phyloP scores from a whole-genome alignment of 2,888 invertebrate species.

The Tenthredo scrophulariae region DNA sequence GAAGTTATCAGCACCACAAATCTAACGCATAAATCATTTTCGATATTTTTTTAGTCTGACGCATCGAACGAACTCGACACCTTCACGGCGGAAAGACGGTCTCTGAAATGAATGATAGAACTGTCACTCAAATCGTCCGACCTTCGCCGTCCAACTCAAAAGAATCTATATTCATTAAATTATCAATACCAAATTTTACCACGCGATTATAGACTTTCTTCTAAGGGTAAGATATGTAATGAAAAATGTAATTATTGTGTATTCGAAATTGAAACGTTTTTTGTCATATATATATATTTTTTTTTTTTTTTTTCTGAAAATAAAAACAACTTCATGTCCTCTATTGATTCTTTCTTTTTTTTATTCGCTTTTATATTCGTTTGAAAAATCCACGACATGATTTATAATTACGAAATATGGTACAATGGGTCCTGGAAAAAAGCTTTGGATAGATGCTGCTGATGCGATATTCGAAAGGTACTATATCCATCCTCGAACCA shows the following conservation, averaged over 20 bases:
- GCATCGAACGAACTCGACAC: slow-evolving; percentile 42
- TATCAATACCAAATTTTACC: background rate
- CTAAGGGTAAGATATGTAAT: background rate
- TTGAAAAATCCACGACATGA: background rate
- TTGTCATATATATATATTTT: background rate
- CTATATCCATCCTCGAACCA: background rate
- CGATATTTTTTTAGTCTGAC: slow-evolving; percentile 38
- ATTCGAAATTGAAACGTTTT: background rate
- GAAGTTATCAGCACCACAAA: background rate
- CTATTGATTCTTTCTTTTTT: too few species aligned
- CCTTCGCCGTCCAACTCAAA: background rate
- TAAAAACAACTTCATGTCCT: background rate
- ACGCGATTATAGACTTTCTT: background rate
- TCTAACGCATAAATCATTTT: background rate
- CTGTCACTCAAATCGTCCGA: background rate
- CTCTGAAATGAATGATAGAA: slow-evolving; percentile 4
- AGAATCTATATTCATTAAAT: slow-evolving; percentile 11
- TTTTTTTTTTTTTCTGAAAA: too few species aligned
- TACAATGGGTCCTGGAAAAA: background rate
- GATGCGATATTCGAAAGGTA: background rate
- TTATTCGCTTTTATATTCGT: background rate
- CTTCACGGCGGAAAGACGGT: slow-evolving; percentile 1
- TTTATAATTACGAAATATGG: background rate
- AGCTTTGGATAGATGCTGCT: background rate
- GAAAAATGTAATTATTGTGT: background rate